phyloP scores from a whole-genome alignment of 2,113 vertebrate species.

The Lates calcarifer region DNA sequence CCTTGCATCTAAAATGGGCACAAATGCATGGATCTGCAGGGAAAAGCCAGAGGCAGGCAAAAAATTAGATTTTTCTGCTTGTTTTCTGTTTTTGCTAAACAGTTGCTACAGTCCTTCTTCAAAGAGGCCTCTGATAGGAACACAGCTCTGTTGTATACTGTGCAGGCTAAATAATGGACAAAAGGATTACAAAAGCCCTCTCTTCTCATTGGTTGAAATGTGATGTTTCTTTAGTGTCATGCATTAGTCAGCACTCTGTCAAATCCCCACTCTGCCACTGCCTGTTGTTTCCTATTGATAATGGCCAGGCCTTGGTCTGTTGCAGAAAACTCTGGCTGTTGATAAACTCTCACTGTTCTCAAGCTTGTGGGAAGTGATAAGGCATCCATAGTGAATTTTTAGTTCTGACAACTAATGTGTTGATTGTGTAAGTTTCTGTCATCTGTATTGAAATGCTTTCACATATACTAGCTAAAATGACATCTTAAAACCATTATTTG shows the following conservation, averaged over 20 bases:
- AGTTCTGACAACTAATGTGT: neutral
- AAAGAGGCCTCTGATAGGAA: neutral
- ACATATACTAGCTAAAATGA: neutral
- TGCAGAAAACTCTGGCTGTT: slow-evolving; percentile 36
- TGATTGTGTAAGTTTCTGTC: too few species aligned
- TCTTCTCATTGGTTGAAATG: slow-evolving; percentile 23
- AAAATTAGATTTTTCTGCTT: neutral
- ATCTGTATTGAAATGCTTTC: too few species aligned
- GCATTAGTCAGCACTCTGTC: slow-evolving; percentile 53
- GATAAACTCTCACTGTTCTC: neutral
- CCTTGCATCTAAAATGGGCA: too few species aligned
- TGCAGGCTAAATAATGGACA: neutral
- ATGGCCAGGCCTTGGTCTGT: neutral
- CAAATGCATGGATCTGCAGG: too few species aligned
- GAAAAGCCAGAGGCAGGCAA: too few species aligned
- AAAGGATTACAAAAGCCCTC: neutral
- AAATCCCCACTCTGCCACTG: neutral
- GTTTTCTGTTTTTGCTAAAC: neutral
- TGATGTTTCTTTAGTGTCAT: slow-evolving; percentile 30
- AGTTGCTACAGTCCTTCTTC: neutral
- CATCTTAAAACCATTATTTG: neutral
- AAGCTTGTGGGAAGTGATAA: neutral
- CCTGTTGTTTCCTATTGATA: slow-evolving; percentile 56
- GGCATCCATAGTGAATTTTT: neutral
- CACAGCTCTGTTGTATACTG: neutral